A percentile compares a stretch with the other conserved stretches of the same genome.
These are phyloP conservation scores for Indicator indicator DNA, from an alignment of 2,113 vertebrate species.

Conservation along the genomic window DNA sequence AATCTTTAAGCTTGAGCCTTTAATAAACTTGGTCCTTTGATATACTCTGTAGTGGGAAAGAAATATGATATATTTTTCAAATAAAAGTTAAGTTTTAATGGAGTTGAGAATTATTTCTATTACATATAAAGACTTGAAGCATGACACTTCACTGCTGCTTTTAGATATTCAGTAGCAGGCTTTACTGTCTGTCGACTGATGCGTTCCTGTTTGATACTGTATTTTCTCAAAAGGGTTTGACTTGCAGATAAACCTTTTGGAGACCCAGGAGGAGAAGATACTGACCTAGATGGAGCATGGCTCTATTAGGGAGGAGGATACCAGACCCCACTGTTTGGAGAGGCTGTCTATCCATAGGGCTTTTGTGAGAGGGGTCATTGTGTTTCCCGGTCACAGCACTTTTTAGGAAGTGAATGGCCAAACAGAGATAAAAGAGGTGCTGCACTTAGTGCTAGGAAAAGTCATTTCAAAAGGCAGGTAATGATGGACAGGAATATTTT, in stretches of 20 bases:
- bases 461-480: background rate
- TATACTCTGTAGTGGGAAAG: background rate
- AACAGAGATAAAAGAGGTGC: background rate
- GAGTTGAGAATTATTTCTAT: background rate
- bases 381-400: background rate
- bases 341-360: background rate
- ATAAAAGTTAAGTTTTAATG: background rate
- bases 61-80: background rate
- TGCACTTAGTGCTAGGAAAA: background rate
- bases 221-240: background rate
- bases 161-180: background rate
- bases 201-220: background rate
- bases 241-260: background rate
- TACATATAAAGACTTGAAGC: background rate
- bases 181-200: background rate
- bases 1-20: background rate
- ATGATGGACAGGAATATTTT: conserved; percentile 1
- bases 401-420: background rate
- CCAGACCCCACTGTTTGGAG: background rate
- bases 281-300: background rate
- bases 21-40: background rate
- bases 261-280: background rate
- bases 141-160: background rate
- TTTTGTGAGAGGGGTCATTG: background rate
- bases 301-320: background rate